phyloP scores from a whole-genome alignment of 2,113 vertebrate genomes.

The Rhizomys pruinosus region DNA sequence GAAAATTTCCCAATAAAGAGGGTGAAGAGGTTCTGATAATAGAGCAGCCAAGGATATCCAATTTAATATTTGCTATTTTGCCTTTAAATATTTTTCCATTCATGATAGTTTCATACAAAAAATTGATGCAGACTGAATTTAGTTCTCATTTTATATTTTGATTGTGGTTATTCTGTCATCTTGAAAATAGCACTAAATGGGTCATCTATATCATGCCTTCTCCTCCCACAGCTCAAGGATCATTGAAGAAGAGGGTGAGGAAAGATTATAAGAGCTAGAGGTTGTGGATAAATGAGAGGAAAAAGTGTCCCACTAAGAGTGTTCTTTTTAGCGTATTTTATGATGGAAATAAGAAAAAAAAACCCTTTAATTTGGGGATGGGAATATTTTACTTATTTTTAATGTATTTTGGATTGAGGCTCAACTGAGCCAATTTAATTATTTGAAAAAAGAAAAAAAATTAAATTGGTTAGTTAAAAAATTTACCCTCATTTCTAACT shows the following conservation, averaged over 20 bases:
- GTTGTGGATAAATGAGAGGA: too few relatives aligned
- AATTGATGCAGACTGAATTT: constrained; percentile 7
- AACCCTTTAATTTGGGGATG: not conserved
- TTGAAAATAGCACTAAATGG: not conserved
- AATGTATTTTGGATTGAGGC: not conserved
- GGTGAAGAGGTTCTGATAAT: not conserved
- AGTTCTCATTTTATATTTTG: not conserved
- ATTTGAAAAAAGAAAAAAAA: constrained; percentile 10
- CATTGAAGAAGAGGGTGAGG: too few relatives aligned
- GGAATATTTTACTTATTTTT: not conserved
- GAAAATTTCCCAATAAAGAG: not conserved
- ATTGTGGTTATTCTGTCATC: not conserved
- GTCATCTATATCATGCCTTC: too few relatives aligned
- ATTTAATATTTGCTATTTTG: not conserved
- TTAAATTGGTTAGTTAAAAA: not conserved
- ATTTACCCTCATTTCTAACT: not conserved
- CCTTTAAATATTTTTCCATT: not conserved
- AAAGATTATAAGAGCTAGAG: too few relatives aligned
- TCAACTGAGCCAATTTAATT: not conserved
- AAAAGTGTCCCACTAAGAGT: not conserved
- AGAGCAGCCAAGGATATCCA: not conserved
- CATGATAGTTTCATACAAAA: not conserved
- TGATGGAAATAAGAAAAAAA: constrained; percentile 35
- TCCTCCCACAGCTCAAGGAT: too few relatives aligned
- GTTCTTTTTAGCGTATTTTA: constrained; percentile 52